Conservation (phyloP, 2,888 invertebrate genomes). For the Melipona beecheii region DNA sequence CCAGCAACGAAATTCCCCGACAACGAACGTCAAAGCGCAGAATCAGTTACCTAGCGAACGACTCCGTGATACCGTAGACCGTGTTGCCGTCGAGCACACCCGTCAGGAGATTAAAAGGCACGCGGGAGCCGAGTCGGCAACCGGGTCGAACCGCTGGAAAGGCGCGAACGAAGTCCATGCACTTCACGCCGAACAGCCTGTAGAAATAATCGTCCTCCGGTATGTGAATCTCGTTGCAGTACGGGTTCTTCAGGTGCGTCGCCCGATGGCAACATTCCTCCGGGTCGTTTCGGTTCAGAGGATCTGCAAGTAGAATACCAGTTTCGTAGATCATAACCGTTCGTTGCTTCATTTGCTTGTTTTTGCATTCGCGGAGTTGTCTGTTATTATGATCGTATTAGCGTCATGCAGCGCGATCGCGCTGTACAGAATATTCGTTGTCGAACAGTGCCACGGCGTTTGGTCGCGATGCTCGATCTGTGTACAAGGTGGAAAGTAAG, state of each 20-base stretch:
- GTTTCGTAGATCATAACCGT: conserved; percentile 34
- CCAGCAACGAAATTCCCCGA: neutral
- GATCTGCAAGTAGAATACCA: conserved; percentile 86
- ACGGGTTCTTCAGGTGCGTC: conserved; percentile 93
- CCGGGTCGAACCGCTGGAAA: conserved; percentile 95
- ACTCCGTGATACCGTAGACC: conserved; percentile 94
- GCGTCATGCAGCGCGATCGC: too few species aligned
- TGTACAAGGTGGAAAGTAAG: too few species aligned
- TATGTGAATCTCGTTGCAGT: conserved; percentile 94
- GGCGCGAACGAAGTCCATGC: conserved; percentile 95
- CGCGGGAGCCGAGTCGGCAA: conserved; percentile 93
- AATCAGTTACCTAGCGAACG: conserved; percentile 88
- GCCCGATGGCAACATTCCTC: conserved; percentile 95
- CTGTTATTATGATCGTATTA: too few species aligned
- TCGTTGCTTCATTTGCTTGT: too few species aligned
- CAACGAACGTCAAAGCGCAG: neutral
- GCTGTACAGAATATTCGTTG: too few species aligned
- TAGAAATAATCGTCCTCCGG: conserved; percentile 97
- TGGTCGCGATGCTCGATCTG: too few species aligned
- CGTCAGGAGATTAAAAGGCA: conserved; percentile 94
- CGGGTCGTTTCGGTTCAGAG: conserved; percentile 94
- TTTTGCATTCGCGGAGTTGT: too few species aligned
- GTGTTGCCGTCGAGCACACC: conserved; percentile 95
- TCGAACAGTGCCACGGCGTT: too few species aligned
- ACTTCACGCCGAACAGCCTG: conserved; percentile 92